Percentiles rank a stretch among this genome's conserved stretches.
phyloP scores from a whole-genome alignment of 1,140 invertebrate species.

The Fopius arisanus region DNA sequence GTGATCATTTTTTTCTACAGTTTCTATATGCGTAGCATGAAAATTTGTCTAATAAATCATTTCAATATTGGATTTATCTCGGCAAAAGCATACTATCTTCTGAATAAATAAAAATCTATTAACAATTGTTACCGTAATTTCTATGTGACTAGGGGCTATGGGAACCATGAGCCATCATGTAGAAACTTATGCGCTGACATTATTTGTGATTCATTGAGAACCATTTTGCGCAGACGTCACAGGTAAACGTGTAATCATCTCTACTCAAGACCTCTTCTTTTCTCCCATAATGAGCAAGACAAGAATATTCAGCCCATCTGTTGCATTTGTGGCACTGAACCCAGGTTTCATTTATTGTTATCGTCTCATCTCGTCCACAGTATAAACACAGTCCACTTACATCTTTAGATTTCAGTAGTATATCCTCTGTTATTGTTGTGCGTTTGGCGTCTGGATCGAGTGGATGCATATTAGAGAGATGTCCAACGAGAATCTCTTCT shows the following conservation, averaged over 20 bases:
- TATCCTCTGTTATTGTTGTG: not conserved
- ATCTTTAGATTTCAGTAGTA: not conserved
- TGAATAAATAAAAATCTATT: no score
- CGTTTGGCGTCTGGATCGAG: not conserved
- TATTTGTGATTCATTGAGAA: not conserved
- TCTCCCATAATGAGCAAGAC: not conserved
- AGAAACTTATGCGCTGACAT: no score
- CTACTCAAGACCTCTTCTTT: not conserved
- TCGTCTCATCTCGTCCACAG: not conserved
- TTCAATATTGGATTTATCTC: no score
- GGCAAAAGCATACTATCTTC: no score
- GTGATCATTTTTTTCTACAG: no score
- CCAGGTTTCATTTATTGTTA: not conserved
- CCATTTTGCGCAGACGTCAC: not conserved
- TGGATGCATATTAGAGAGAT: not conserved
- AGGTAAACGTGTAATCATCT: not conserved
- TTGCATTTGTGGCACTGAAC: not conserved
- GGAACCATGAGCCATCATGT: no score
- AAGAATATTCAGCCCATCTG: not conserved
- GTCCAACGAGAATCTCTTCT: not conserved
- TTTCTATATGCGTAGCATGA: no score
- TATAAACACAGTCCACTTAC: not conserved
- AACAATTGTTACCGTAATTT: no score
- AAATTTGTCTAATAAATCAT: no score
- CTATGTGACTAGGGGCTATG: no score